These are phyloP conservation scores for Hippolais icterina DNA, from an alignment of 2,113 vertebrate species.

Conservation along the genomic window DNA sequence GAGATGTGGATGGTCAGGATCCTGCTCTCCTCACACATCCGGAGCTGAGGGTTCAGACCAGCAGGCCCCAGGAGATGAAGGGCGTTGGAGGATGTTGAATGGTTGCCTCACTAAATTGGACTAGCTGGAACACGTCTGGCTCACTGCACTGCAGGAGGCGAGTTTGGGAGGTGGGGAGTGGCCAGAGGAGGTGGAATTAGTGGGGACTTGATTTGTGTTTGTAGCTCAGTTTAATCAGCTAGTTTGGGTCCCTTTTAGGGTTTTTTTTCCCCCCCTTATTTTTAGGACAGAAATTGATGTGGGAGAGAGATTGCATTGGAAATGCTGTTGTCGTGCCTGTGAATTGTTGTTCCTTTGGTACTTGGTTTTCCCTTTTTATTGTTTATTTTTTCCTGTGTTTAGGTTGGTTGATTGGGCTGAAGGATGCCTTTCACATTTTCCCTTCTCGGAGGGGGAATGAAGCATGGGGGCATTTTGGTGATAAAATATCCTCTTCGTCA, in stretches of 20 bases:
- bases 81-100: slow-evolving; percentile 13
- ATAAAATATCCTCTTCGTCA: not conserved
- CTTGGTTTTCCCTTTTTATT: not conserved
- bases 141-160: rapidly evolving
- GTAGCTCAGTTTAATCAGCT: not conserved
- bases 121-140: not conserved
- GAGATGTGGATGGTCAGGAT: not conserved
- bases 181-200: not conserved
- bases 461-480: not conserved
- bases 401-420: not conserved
- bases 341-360: not conserved
- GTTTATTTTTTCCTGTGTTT: not conserved
- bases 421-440: not conserved
- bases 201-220: not conserved
- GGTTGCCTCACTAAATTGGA: slow-evolving; percentile 37
- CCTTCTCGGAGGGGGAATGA: not conserved
- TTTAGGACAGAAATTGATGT: not conserved
- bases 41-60: not conserved
- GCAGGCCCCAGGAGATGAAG: slow-evolving; percentile 9
- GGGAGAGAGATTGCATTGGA: not conserved
- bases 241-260: not conserved
- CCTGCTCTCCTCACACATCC: rapidly evolving
- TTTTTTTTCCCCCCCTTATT: rapidly evolving
- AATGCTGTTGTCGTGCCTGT: not conserved
- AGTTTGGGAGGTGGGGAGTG: not conserved